Evolutionary conservation across 2,113 vertebrate species (phyloP).

Genomic region (human): GRCh38 chr16:10249501-10250000

Average conservation of each 20-base stretch:
- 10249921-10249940: rapidly evolving
- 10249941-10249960: neutral
- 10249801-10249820: rapidly evolving
- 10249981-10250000: neutral
- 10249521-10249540: neutral
- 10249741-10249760: neutral
- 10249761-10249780: rapidly evolving
- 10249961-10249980: neutral
- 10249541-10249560: neutral
- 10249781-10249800: neutral
- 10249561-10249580: neutral
- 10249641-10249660: neutral
- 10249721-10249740: neutral
- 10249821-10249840: neutral
- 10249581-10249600: no score
- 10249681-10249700: neutral
- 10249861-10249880: neutral
- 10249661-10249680: neutral
- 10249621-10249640: neutral
- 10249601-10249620: neutral
- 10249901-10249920: neutral
- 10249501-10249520: no score
- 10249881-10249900: neutral
- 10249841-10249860: neutral
- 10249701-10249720: rapidly evolving